Evolutionary conservation across 2,888 invertebrate species (phyloP).

Genomic region (Nomada goodeniana): DNA sequence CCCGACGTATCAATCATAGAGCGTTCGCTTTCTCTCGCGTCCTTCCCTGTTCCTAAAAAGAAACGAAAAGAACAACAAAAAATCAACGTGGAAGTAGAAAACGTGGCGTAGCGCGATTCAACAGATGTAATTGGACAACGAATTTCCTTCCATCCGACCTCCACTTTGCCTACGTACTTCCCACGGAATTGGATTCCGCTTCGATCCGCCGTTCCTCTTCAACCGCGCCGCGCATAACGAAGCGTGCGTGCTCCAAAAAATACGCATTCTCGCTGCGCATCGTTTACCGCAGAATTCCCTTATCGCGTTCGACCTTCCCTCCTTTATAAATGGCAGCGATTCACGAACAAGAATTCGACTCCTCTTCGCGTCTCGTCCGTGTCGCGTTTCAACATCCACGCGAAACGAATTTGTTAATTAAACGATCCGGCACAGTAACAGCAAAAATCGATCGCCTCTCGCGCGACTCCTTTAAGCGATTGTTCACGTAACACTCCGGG

Average conservation of each 20-base stretch:
- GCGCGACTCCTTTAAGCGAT: constrained; percentile 36
- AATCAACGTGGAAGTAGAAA: neutral
- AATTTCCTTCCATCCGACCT: constrained; percentile 9
- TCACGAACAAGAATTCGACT: constrained; percentile 61
- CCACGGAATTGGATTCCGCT: constrained; percentile 58
- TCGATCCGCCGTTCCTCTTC: constrained; percentile 38
- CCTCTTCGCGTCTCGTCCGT: constrained; percentile 26
- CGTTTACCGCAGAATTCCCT: constrained; percentile 60
- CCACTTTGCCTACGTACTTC: constrained; percentile 38
- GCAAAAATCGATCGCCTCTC: constrained; percentile 6
- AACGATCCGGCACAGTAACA: constrained; percentile 14
- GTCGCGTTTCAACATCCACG: neutral
- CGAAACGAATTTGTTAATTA: constrained; percentile 11
- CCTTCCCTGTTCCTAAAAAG: neutral
- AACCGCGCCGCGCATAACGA: constrained; percentile 49
- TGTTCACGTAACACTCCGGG: constrained; percentile 31
- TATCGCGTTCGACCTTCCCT: constrained; percentile 54
- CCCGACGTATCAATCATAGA: constrained; percentile 13
- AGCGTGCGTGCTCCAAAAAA: constrained; percentile 50
- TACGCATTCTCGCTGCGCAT: constrained; percentile 61
- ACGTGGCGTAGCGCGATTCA: neutral
- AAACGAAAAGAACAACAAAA: neutral
- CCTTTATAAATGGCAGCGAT: constrained; percentile 67
- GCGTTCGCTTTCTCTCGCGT: neutral
- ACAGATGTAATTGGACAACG: constrained; percentile 28